Evolutionary conservation across 2,888 invertebrate genomes (phyloP), one percentile per base, ranked within the genome.

Genomic region (Spodoptera littoralis): DNA sequence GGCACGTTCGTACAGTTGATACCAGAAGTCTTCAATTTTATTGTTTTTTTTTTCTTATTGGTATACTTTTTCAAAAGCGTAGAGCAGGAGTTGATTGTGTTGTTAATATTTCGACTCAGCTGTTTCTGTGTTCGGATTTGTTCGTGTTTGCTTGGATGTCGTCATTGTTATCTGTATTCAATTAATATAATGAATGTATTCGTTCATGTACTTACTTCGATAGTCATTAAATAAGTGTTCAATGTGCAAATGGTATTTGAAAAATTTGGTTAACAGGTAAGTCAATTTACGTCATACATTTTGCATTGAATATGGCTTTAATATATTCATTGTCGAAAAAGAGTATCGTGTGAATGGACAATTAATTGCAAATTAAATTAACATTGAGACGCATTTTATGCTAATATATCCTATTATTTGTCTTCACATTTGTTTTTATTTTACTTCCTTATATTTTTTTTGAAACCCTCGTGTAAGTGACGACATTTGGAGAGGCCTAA

Each of bases 101-200:
- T 69, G 24, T 63, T 54, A 58, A 59, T 72, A 64, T 56, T 67
- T 50, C 60, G 63, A 58, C 56, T 59, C 73, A 79, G 71, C 65
- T 79, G 78, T 68, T 71, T 71, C 27, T 47, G 76, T 78, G 79
- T 74, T 74, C 67, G 58, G 56, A 65, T 70, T 53, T 62, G 22
- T 65, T 55, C 45, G 73, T 77, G 77, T 69, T 67, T 76, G 73
- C 74, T 76, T 80, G 49, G 53, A 60, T 65, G 61, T 65, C 50
- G 43, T 67, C 60, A 58, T 67, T 73, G 56, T 60, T 68, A 44
- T 63, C 36, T 67, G 30, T 63, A 66, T 55, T 61, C 46, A 47
- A 65, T 59, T 50, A 49, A 59, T 60, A 48, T 53, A 51, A 70
- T 61, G 11, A 49, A 65, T 60, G 53, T 67, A 48, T 55, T 69